Base-by-base conservation (phyloP, 2,797 vertebrate genomes). In the Pantherophis vulpinus region DNA sequence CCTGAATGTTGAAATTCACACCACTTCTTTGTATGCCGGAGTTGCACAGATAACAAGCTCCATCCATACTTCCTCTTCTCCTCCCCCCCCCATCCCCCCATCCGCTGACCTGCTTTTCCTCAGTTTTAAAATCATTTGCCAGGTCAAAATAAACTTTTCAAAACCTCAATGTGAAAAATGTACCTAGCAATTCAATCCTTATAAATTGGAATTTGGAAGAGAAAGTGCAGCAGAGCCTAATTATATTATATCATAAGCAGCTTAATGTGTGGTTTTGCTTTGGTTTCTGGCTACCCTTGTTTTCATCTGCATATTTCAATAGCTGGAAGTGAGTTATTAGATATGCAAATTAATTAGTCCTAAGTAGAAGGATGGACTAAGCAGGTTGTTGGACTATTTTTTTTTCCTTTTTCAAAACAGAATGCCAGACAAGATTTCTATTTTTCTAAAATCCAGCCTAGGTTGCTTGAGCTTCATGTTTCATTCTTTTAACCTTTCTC, bases 1-100 rank as follows among this genome's bases (percentile, higher is more conserved):
- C 96, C 32, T 97, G 94, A 95, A 96, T 98, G 98, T 97, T 98
- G 98, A 99, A 99, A 99, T 98, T 98, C 98, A 99, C 98, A 98
- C 97, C 98, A 96, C 97, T 95, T 98, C 97, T 99, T 99, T 99
- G 99, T 99, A 98, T 98, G 97, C 98, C 95, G 96, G 97, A 98
- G 97, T 97, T 96, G 95, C 14, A 93, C 96, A 97, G 97, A 96
- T 97, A 96, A 97, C 96, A 96, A 97, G 97, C 97, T 96, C 95
- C 93, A 96, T 96, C 96, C 97, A 98, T 96, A 98, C 98, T 98
- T 99, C 98, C 98, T 98, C 97, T 98, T 98, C 98, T 97, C 97
- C 96, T 97, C 96, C 10, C 89, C 29, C 16, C 10, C 18, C 16
- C 63, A 5, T 9, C 18, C 18, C 18, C 16, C 63, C 18, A 56